These are phyloP conservation scores for Xiphophorus hellerii DNA, from an alignment of 2,113 vertebrate species.

Conservation along the genomic window DNA sequence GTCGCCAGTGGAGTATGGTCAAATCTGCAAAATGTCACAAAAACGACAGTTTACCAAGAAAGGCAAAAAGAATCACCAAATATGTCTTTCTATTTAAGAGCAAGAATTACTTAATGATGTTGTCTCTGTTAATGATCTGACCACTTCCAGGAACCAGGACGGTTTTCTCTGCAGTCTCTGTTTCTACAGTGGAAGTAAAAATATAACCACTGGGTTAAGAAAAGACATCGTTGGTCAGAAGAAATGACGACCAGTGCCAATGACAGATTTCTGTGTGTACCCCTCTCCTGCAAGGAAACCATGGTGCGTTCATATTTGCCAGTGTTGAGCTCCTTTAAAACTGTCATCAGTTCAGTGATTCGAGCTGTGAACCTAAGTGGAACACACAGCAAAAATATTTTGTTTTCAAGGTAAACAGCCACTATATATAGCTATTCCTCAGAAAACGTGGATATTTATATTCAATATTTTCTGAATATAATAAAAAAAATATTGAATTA, in stretches of 20 bases:
- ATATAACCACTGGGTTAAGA: too few relatives aligned
- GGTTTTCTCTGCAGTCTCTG: constrained; percentile 70
- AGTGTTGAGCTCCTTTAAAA: constrained; percentile 92
- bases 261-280: constrained; percentile 63
- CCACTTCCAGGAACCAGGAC: constrained; percentile 89
- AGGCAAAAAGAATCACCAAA: accelerated
- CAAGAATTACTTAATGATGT: constrained; percentile 90
- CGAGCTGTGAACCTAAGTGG: constrained; percentile 89
- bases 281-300: constrained; percentile 88
- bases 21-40: constrained; percentile 82
- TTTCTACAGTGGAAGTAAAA: constrained; percentile 53
- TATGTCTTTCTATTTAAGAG: too few relatives aligned
- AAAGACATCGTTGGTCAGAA: not conserved
- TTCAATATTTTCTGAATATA: too few relatives aligned
- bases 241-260: accelerated
- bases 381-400: not conserved
- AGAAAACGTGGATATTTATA: too few relatives aligned
- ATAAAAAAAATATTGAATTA: too few relatives aligned
- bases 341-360: constrained; percentile 95
- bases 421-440: too few relatives aligned
- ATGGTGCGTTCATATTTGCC: constrained; percentile 97
- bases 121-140: constrained; percentile 88
- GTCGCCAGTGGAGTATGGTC: constrained; percentile 93
- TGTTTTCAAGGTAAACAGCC: too few relatives aligned
- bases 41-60: not conserved